A percentile compares a stretch with the other conserved stretches of the same genome.
Conservation (phyloP, 2,797 vertebrate genomes). For the Artibeus lituratus region DNA sequence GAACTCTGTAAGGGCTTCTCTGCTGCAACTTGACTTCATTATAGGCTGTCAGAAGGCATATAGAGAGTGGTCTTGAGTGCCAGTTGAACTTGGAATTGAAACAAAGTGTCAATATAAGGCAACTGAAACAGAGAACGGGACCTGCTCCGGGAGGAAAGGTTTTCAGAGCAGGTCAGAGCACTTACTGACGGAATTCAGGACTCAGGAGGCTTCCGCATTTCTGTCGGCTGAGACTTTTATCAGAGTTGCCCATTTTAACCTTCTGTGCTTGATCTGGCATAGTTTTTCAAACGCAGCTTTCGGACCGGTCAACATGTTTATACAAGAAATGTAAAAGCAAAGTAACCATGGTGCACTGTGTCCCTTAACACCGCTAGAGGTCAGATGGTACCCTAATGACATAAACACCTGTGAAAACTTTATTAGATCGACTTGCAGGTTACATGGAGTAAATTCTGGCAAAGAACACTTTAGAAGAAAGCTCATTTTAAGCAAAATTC, state of each 20-base stretch:
- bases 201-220: background rate
- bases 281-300: constrained; percentile 22
- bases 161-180: background rate
- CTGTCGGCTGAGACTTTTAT: background rate
- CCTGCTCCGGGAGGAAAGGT: background rate
- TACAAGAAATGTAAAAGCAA: constrained; percentile 46
- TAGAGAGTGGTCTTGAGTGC: background rate
- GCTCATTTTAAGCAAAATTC: constrained; percentile 9
- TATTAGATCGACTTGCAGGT: background rate
- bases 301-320: constrained; percentile 65
- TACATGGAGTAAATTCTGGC: background rate
- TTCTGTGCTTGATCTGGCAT: background rate
- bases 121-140: background rate
- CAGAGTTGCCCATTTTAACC: background rate
- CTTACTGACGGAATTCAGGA: no score
- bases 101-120: background rate
- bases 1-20: background rate
- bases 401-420: constrained; percentile 36
- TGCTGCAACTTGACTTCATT: background rate
- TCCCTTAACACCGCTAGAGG: constrained; percentile 67
- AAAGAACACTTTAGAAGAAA: constrained; percentile 9
- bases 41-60: background rate
- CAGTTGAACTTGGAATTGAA: background rate
- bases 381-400: constrained; percentile 53
- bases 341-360: constrained; percentile 62